These are phyloP conservation scores for Cyaniris semiargus DNA, from an alignment of 2,888 invertebrate genomes.

Conservation along the genomic window DNA sequence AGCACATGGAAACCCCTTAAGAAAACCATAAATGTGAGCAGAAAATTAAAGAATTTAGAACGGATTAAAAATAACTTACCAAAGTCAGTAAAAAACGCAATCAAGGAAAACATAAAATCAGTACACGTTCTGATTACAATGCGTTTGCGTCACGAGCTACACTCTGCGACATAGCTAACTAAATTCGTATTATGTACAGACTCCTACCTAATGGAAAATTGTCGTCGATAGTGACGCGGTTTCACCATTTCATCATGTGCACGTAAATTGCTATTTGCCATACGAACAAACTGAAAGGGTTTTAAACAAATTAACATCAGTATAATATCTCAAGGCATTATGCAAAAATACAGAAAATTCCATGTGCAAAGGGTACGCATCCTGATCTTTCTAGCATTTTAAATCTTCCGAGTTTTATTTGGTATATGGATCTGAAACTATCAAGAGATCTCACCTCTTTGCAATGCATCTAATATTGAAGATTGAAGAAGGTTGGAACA, in stretches of 20 bases:
- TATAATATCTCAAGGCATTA: not conserved
- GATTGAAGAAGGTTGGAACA: too few species aligned
- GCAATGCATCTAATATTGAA: too few species aligned
- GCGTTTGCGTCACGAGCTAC: conserved; percentile 17
- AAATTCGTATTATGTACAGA: not conserved
- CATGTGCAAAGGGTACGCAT: too few species aligned
- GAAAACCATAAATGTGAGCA: not conserved
- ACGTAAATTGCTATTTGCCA: not conserved
- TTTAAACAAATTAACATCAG: not conserved
- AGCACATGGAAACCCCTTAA: not conserved
- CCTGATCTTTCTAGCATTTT: too few species aligned
- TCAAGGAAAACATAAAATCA: conserved; percentile 43
- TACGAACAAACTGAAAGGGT: not conserved
- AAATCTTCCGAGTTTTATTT: too few species aligned
- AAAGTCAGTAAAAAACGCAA: conserved; percentile 32
- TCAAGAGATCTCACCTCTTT: too few species aligned
- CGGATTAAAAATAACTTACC: conserved; percentile 6
- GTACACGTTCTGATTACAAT: conserved; percentile 21
- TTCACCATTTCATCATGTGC: conserved; percentile 1
- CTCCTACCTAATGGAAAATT: conserved; percentile 5
- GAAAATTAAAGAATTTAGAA: not conserved
- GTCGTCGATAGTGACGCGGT: not conserved
- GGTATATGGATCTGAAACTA: too few species aligned
- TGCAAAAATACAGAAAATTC: too few species aligned
- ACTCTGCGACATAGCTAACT: not conserved